Conservation (phyloP, 2,113 vertebrate species). For the Entomyzon cyanotis region DNA sequence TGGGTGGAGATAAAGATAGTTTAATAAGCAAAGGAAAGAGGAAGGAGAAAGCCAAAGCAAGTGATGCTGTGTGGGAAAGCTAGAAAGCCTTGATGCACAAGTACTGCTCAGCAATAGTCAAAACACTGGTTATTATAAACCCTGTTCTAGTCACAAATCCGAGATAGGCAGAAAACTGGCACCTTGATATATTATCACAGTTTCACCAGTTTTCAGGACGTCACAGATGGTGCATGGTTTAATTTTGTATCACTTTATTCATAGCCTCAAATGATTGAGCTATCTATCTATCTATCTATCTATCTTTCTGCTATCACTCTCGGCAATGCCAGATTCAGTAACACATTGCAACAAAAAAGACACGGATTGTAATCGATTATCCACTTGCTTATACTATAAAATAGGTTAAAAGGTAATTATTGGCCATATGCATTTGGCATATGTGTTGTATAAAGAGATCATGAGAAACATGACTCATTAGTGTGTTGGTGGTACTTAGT, state of each 20-base stretch:
- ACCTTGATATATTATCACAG: not conserved
- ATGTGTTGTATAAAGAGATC: not conserved
- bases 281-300: not conserved
- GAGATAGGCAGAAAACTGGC: not conserved
- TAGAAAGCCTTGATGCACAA: not conserved
- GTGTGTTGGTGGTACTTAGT: not conserved
- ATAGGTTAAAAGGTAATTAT: not conserved
- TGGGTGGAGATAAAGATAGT: not conserved
- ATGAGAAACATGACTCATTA: not conserved
- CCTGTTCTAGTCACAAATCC: not conserved
- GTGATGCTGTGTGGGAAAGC: not conserved
- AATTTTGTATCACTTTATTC: not conserved
- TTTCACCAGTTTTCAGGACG: not conserved
- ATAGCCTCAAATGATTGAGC: not conserved
- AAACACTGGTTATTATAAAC: not conserved
- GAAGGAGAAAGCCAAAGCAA: not conserved
- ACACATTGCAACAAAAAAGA: not conserved
- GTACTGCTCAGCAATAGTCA: not conserved
- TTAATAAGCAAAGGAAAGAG: not conserved
- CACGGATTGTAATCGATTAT: rapidly evolving
- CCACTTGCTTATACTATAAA: not conserved
- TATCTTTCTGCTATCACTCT: not conserved
- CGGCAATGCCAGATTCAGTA: not conserved
- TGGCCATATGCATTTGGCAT: not conserved
- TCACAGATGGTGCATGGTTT: not conserved